Percentiles rank a stretch among this genome's conserved stretches.
Conservation (phyloP, 1,140 invertebrate genomes). For the Leptonema lineaticorne region DNA sequence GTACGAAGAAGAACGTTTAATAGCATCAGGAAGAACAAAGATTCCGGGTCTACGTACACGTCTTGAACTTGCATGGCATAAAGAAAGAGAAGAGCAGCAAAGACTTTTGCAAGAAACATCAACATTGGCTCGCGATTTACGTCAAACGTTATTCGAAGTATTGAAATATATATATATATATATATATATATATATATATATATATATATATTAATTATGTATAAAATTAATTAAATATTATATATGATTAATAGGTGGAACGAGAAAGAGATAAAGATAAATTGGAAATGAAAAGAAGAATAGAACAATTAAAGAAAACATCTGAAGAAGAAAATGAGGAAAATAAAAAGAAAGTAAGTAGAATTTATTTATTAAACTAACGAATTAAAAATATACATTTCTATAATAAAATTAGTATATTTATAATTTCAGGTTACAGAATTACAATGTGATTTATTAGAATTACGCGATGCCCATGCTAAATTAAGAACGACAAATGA, state of each 20-base stretch:
- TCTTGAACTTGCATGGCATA: slow-evolving; percentile 94
- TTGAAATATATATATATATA: slow-evolving; percentile 1
- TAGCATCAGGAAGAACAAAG: slow-evolving; percentile 78
- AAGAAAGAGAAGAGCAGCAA: slow-evolving; percentile 91
- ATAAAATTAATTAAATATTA: neutral
- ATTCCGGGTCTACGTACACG: slow-evolving; percentile 82
- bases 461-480: slow-evolving; percentile 86
- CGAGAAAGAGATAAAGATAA: slow-evolving; percentile 86
- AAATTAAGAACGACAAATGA: slow-evolving; percentile 91
- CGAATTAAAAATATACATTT: neutral
- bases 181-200: neutral
- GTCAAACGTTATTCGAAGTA: slow-evolving; percentile 84
- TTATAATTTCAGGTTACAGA: slow-evolving; percentile 56
- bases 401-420: slow-evolving; percentile 9
- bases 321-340: slow-evolving; percentile 89
- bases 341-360: slow-evolving; percentile 77
- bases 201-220: neutral
- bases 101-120: slow-evolving; percentile 87
- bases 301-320: slow-evolving; percentile 80
- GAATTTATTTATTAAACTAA: slow-evolving; percentile 41
- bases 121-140: slow-evolving; percentile 82
- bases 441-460: slow-evolving; percentile 83
- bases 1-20: slow-evolving; percentile 79
- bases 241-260: slow-evolving; percentile 63
- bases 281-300: slow-evolving; percentile 79